These are phyloP conservation scores for Pseudorectes ferrugineus DNA, from an alignment of 2,113 vertebrate species.

Conservation along the genomic window DNA sequence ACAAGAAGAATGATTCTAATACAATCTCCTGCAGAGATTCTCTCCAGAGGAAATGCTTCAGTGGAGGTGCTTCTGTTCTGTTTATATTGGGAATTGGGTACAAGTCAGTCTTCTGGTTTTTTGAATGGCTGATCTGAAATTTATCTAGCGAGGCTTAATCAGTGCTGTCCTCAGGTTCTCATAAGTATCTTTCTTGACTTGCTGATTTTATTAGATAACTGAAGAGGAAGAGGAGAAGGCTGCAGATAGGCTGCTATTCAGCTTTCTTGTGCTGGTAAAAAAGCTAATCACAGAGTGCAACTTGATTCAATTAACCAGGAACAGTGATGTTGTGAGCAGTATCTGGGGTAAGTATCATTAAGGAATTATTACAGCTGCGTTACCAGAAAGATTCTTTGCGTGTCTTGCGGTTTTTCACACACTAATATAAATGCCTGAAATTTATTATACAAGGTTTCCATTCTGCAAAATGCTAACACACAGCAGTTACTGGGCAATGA, in stretches of 20 bases:
- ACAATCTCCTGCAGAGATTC: not conserved
- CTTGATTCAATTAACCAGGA: constrained; percentile 77
- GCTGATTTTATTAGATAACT: constrained; percentile 73
- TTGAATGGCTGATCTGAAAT: not conserved
- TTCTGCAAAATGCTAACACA: not conserved
- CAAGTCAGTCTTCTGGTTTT: not conserved
- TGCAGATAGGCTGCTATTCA: constrained; percentile 87
- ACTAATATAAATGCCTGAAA: not conserved
- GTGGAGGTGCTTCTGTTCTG: not conserved
- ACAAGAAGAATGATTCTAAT: not conserved
- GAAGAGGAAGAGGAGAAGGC: constrained; percentile 89
- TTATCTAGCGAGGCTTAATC: not conserved
- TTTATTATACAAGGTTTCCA: not conserved
- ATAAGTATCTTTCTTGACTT: not conserved
- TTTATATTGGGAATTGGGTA: not conserved
- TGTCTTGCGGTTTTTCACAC: not conserved
- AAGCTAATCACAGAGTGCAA: constrained; percentile 88
- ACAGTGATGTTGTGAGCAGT: constrained; percentile 66
- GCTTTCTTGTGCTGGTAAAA: constrained; percentile 83
- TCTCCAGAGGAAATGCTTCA: not conserved
- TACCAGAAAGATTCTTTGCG: not conserved
- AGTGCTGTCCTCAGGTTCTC: not conserved
- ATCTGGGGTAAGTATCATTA: constrained; percentile 83
- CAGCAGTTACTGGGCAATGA: not conserved
- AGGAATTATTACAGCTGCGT: not conserved